Percentiles rank a stretch among this genome's conserved stretches.
Evolutionary conservation across 1,140 invertebrate genomes (phyloP).

Genomic region (Neotoxoptera formosana): DNA sequence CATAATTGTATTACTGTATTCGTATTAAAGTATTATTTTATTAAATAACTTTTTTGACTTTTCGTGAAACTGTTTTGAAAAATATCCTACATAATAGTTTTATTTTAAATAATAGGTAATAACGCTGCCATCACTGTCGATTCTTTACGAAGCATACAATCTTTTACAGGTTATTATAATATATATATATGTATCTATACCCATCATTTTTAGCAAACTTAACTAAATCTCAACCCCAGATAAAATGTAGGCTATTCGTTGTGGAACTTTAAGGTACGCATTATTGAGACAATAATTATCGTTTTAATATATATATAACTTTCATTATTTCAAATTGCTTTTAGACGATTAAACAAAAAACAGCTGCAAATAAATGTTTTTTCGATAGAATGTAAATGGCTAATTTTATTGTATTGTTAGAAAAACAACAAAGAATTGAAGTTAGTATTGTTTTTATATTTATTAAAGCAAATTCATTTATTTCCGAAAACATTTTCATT

Average conservation of each 20-base stretch:
- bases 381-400: neutral
- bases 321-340: neutral
- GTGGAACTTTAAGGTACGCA: neutral
- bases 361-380: neutral
- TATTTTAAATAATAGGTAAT: no score
- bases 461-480: neutral
- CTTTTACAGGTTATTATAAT: no score
- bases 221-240: no score
- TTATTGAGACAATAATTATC: neutral
- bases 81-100: no score
- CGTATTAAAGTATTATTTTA: no score
- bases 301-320: neutral
- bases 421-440: neutral
- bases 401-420: neutral
- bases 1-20: no score
- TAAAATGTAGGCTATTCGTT: neutral
- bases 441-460: slow-evolving; percentile 18
- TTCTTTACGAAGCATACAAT: no score
- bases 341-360: neutral
- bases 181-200: no score
- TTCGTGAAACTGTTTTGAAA: no score
- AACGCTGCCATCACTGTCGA: no score
- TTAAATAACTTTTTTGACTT: neutral
- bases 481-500: neutral
- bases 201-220: no score